Evolutionary conservation across 2,888 invertebrate genomes (phyloP).

Genomic region (Anarsia innoxiella): DNA sequence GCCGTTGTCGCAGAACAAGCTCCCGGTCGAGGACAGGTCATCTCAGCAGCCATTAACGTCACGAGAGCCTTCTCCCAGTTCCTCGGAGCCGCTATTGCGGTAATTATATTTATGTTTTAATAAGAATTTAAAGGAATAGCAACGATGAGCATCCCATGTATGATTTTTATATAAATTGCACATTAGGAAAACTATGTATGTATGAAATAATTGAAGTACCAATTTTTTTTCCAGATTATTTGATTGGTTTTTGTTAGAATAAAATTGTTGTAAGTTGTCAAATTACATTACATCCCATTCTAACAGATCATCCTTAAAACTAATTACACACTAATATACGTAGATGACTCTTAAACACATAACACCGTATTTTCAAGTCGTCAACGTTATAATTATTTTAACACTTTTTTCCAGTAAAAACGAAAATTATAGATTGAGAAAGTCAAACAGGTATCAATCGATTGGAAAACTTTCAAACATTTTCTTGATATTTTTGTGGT

Average conservation of each 20-base stretch:
- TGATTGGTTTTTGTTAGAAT: not conserved
- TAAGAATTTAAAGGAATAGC: not conserved
- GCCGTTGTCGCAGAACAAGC: constrained; percentile 48
- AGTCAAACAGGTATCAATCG: too few relatives aligned
- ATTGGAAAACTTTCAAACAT: too few relatives aligned
- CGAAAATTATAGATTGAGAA: too few relatives aligned
- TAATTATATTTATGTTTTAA: constrained; percentile 32
- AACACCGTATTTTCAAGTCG: too few relatives aligned
- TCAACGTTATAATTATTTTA: too few relatives aligned
- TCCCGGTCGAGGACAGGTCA: constrained; percentile 69
- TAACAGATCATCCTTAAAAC: too few relatives aligned
- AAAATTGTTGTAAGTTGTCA: not conserved
- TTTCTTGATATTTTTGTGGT: too few relatives aligned
- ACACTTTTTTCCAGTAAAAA: too few relatives aligned
- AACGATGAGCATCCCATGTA: not conserved
- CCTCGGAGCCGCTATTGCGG: constrained; percentile 85
- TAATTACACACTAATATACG: too few relatives aligned
- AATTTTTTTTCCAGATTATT: not conserved
- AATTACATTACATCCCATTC: not conserved
- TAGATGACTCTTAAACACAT: too few relatives aligned
- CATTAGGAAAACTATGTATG: not conserved
- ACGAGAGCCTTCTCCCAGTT: constrained; percentile 86
- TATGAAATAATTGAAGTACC: too few relatives aligned
- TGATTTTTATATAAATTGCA: not conserved
- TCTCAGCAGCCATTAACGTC: constrained; percentile 84